These are phyloP conservation scores for Telmatochromis bifrenatus DNA, from an alignment of 2,113 vertebrate species.

Conservation along the genomic window DNA sequence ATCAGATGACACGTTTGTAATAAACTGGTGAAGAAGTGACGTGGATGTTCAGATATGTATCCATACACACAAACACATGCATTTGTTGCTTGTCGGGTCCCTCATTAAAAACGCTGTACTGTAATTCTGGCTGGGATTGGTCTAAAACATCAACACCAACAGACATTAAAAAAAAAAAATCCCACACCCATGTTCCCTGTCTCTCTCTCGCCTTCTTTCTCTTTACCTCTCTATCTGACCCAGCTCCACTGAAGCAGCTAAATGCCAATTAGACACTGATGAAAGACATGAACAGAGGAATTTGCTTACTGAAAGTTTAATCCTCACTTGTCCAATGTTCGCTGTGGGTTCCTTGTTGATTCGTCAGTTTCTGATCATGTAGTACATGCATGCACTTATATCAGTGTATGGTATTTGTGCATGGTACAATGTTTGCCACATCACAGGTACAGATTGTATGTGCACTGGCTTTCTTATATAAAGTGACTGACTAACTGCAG, in stretches of 20 bases:
- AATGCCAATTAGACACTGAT: constrained; percentile 20
- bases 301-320: neutral
- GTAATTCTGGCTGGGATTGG: neutral
- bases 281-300: constrained; percentile 24
- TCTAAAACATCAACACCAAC: neutral
- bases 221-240: neutral
- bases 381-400: neutral
- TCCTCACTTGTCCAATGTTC: neutral
- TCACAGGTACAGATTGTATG: neutral
- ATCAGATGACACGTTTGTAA: neutral
- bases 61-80: neutral
- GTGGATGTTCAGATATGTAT: neutral
- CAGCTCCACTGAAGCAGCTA: neutral
- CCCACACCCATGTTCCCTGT: neutral
- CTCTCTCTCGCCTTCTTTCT: neutral
- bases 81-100: neutral
- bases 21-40: neutral
- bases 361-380: neutral
- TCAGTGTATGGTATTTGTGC: neutral
- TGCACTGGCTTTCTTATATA: constrained; percentile 2
- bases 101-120: neutral
- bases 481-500: neutral
- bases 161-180: neutral
- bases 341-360: neutral
- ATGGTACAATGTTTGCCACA: neutral